Base-by-base conservation (phyloP, 2,888 invertebrate genomes). In the Tolmerus cingulatus region DNA sequence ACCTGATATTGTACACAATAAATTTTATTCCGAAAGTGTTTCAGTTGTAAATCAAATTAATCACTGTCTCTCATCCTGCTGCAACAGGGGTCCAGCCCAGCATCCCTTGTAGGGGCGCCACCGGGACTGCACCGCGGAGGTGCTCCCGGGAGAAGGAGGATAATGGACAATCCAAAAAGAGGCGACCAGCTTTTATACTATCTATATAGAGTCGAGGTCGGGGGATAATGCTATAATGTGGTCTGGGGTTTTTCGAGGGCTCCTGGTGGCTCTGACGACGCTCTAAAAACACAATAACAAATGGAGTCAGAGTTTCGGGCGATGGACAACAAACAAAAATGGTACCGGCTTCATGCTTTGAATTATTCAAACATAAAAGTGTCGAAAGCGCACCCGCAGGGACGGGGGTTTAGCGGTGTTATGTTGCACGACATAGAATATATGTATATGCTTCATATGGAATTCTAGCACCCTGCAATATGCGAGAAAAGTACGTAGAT, bases 41-140 rank as follows among this genome's bases (percentile, higher is more conserved):
- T 40, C 84, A 84, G 84, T 74, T 84, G 84, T 84, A 84, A 84
- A 84, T 84, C 84, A 84, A 84, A 84, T 84, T 84, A 84, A 66
- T 84, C 84, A 84, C 84, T 84, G 84, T 74, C 84, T 34, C 84
- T 57, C 84, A 40, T 40, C 84, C 57, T 14, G 23, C 51, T 66
- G 79, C 46, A 46, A 40, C 79, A 43, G 79, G 79, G 27, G 79
- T 27, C 40, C 66, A 51, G 51, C 23, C 8, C 27, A 27, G 66
- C 66, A 66, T 12, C 66, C 66, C 27, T 27, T 66, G 23, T 4
- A 7, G 66, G 23, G 66, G 66, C 2, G 23, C 12, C 27, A 66
- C 12, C 23, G 66, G 66, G 27, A 14, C 8, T 66, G 66, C 66
- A 66, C 12, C 66, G 27, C 27, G 9, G 27, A 27, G 66, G 12